These are phyloP conservation scores for Apis cerana DNA, from an alignment of 1,140 invertebrate species.

Conservation along the genomic window DNA sequence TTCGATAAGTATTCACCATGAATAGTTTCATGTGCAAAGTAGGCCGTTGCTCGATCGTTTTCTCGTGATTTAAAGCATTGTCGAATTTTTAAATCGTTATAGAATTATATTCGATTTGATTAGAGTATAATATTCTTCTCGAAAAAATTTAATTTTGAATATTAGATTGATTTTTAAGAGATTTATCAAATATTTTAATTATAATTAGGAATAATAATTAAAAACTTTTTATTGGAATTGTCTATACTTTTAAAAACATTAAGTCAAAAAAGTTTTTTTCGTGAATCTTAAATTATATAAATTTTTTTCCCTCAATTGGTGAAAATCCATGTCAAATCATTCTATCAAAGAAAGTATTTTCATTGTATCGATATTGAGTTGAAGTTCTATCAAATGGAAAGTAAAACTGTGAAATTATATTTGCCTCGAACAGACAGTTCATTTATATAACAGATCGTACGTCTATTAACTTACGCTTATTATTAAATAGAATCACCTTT, in stretches of 20 bases:
- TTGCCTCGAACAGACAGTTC: background rate
- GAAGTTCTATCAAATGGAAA: background rate
- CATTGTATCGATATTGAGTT: background rate
- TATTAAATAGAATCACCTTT: slow-evolving; percentile 7
- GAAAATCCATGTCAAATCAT: background rate
- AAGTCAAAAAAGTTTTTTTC: too few species aligned
- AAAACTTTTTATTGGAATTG: too few species aligned
- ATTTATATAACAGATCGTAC: slow-evolving; percentile 21
- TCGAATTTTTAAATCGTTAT: slow-evolving; percentile 53
- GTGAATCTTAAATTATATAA: too few species aligned
- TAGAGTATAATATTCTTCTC: too few species aligned
- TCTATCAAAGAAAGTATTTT: background rate
- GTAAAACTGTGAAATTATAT: slow-evolving; percentile 17
- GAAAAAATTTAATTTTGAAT: background rate
- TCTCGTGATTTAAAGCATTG: slow-evolving; percentile 55
- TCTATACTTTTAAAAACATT: background rate
- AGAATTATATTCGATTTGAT: background rate
- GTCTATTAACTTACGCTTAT: background rate
- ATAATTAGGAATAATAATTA: background rate
- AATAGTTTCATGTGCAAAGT: slow-evolving; percentile 71
- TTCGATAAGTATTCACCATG: slow-evolving; percentile 77
- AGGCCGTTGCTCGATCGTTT: slow-evolving; percentile 67
- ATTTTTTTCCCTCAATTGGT: background rate
- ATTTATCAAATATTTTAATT: too few species aligned
- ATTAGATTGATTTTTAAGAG: background rate